A percentile compares a stretch with the other conserved stretches of the same genome.
Conservation (phyloP, 2,797 vertebrate genomes). For the Hippopotamyrus pictus region DNA sequence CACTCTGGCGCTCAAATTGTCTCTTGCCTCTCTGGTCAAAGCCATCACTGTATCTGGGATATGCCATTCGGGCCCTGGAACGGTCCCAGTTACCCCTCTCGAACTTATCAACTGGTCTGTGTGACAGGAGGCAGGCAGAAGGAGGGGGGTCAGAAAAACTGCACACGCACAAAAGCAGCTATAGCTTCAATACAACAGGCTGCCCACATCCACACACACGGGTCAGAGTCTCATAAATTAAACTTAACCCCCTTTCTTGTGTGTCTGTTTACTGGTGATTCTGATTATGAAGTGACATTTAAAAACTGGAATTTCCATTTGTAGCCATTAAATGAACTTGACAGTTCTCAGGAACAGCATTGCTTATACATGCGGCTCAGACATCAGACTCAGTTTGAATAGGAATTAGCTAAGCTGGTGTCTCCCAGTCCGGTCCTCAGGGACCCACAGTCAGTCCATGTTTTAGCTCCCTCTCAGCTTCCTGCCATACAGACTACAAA, state of each 20-base stretch:
- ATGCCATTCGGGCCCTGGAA: conserved; percentile 61
- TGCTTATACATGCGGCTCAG: background rate
- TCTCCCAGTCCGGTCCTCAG: background rate
- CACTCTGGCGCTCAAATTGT: conserved; percentile 73
- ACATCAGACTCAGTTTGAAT: background rate
- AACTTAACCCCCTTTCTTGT: background rate
- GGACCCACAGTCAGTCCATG: background rate
- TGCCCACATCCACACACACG: background rate
- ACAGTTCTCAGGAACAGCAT: background rate
- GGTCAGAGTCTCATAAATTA: background rate
- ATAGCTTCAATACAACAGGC: background rate
- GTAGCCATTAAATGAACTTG: background rate
- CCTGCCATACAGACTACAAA: background rate
- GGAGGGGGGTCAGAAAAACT: background rate
- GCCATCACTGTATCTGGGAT: conserved; percentile 54
- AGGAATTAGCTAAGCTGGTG: background rate
- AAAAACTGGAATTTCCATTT: background rate
- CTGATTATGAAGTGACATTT: background rate
- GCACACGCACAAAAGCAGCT: background rate
- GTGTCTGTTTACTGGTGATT: background rate
- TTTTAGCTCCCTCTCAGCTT: background rate
- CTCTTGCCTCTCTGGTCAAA: conserved; percentile 71
- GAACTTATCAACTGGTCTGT: conserved; percentile 51
- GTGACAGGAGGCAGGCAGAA: conserved; percentile 32
- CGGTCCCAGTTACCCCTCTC: conserved; percentile 56